Percentiles rank a stretch among this genome's conserved stretches.
Evolutionary conservation across 2,797 vertebrate species (phyloP).

Genomic region (Cossypha niveicapilla): DNA sequence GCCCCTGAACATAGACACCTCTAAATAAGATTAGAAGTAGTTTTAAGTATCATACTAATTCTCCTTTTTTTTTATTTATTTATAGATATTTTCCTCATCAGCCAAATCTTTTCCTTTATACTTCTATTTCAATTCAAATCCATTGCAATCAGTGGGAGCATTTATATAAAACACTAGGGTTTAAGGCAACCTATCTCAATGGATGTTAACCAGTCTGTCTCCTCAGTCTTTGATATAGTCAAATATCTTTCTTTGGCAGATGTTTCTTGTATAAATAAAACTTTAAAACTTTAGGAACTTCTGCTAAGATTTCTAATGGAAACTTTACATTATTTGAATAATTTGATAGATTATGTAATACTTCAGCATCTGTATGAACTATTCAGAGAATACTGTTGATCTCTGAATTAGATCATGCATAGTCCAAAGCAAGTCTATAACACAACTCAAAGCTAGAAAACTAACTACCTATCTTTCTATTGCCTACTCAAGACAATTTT

Average conservation of each 20-base stretch:
- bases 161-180: neutral
- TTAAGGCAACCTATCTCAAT: neutral
- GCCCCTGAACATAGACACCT: neutral
- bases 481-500: neutral
- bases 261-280: neutral
- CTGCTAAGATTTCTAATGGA: neutral
- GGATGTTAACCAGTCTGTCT: neutral
- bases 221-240: neutral
- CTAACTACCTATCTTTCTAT: neutral
- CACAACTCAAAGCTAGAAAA: neutral
- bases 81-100: neutral
- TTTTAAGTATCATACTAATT: neutral
- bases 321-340: neutral
- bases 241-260: neutral
- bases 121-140: neutral
- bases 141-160: fast-evolving
- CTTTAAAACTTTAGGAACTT: neutral
- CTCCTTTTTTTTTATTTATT: neutral
- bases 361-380: neutral
- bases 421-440: neutral
- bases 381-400: neutral
- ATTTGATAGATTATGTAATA: neutral
- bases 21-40: neutral
- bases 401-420: neutral
- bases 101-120: neutral